Percentiles rank a stretch among this genome's conserved stretches.
Evolutionary conservation across 2,888 invertebrate genomes (phyloP).

Genomic region (Sesia bembeciformis): DNA sequence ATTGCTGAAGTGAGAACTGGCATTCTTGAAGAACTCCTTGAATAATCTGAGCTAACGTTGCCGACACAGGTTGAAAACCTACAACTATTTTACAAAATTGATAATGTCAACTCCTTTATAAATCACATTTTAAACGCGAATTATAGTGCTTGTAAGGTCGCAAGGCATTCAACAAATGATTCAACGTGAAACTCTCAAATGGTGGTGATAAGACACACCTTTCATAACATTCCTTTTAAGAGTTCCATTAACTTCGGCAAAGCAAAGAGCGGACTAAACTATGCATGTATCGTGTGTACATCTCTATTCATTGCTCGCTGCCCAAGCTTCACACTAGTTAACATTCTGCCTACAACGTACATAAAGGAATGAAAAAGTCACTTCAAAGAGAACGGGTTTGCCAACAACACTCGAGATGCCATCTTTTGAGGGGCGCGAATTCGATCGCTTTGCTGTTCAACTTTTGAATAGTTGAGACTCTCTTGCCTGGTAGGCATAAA

Average conservation of each 20-base stretch:
- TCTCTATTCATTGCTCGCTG: conserved; percentile 56
- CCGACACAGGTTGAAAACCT: too few species aligned
- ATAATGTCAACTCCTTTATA: too few species aligned
- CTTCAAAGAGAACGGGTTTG: conserved; percentile 38
- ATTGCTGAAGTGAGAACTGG: too few species aligned
- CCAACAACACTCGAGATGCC: conserved; percentile 32
- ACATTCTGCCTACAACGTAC: conserved; percentile 20
- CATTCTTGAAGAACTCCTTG: too few species aligned
- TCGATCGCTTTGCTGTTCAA: conserved; percentile 39
- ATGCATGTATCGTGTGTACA: conserved; percentile 67
- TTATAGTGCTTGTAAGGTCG: background rate
- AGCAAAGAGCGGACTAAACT: conserved; percentile 53
- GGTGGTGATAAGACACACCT: conserved; percentile 45
- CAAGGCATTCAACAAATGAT: conserved; percentile 20
- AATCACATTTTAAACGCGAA: too few species aligned
- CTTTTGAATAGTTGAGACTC: conserved; percentile 8
- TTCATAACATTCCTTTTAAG: conserved; percentile 20
- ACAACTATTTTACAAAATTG: too few species aligned
- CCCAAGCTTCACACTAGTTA: conserved; percentile 46
- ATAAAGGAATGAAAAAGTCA: conserved; percentile 42
- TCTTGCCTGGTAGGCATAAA: background rate
- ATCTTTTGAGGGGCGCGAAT: conserved; percentile 46
- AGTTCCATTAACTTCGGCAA: conserved; percentile 64
- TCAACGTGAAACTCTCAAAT: conserved; percentile 34
- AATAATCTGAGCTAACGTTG: too few species aligned